These are phyloP conservation scores for Achroia grisella DNA, from an alignment of 1,140 invertebrate species.

Conservation along the genomic window DNA sequence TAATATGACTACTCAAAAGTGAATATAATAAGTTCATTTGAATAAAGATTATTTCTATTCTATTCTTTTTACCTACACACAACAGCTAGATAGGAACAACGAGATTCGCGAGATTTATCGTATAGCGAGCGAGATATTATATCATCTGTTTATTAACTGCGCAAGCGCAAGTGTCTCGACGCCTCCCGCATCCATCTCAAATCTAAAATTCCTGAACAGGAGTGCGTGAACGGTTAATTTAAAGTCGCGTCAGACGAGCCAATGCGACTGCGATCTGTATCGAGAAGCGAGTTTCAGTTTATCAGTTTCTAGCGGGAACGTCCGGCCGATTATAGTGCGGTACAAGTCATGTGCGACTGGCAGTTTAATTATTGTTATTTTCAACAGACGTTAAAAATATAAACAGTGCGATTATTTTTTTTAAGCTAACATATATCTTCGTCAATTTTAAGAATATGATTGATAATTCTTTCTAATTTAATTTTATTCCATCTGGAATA, in stretches of 20 bases:
- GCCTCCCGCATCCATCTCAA: conserved; percentile 38
- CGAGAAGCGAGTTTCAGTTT: conserved; percentile 54
- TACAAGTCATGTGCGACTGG: conserved; percentile 11
- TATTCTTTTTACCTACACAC: no score
- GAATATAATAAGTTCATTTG: no score
- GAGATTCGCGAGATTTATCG: no score
- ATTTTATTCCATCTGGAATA: no score
- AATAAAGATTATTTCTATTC: no score
- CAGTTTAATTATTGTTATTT: conserved; percentile 1
- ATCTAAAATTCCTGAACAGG: conserved; percentile 43
- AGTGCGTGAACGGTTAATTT: conserved; percentile 48
- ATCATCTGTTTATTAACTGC: conserved; percentile 3
- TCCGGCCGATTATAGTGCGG: conserved; percentile 41
- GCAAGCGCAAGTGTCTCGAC: conserved; percentile 5
- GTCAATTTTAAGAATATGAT: no score
- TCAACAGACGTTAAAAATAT: no score
- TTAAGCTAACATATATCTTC: no score
- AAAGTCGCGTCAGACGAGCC: conserved; percentile 46
- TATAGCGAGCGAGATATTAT: not conserved
- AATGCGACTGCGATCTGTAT: conserved; percentile 53
- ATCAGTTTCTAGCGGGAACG: conserved; percentile 66
- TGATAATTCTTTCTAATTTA: no score
- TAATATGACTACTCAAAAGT: no score
- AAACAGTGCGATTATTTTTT: no score
- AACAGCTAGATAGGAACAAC: no score